Evolutionary conservation across 2,113 vertebrate species (phyloP), one percentile per base, ranked within the genome.

Genomic region (Ia io): DNA sequence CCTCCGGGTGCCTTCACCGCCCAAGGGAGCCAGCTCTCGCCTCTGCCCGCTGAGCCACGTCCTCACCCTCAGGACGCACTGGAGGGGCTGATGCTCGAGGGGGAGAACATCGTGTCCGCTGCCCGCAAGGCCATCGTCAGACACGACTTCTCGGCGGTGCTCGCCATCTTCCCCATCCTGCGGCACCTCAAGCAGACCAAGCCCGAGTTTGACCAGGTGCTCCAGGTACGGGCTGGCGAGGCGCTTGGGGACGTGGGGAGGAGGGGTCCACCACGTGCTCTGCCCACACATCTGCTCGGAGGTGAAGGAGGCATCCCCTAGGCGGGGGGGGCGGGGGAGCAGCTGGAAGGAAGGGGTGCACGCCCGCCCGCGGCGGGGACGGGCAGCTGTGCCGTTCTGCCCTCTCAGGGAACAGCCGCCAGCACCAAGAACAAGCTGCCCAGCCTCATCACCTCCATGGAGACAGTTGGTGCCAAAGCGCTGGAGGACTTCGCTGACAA

Each of bases 341-440:
- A 49, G 49, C 69, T 17, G 67, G 9, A 37, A 53, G 56, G 56
- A 49, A 11, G 25, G 49, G 49, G n/a, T 17, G 28, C n/a, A 2
- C 0, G 5, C 8, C 18, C n/a, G 56, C 32, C 25, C 8, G 10
- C n/a, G 7, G 32, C 0, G 0, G 37, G 44, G 42, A 32, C n/a
- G 3, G 65, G 20, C 2, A 0, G 1, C 13, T 44, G 32, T 28
- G 83, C 35, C 63, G 85, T 44, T 2, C 0, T 9, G 49, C 42
- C 90, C 76, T 30, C 97, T 23, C 97, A 99, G 99, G 99, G 99
- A 40, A 99, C 99, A 0, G 99, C 99, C 0, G 99, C 99, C 84
- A 99, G 99, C 98, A 99, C 99, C 61, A 99, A 99, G 98, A 99
- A 99, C 98, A 99, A 99, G 96, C 99, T 99, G 74, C 99, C 99